These are phyloP conservation scores for Sinocyclocheilus anshuiensis DNA, from an alignment of 2,113 vertebrate species.

Conservation along the genomic window DNA sequence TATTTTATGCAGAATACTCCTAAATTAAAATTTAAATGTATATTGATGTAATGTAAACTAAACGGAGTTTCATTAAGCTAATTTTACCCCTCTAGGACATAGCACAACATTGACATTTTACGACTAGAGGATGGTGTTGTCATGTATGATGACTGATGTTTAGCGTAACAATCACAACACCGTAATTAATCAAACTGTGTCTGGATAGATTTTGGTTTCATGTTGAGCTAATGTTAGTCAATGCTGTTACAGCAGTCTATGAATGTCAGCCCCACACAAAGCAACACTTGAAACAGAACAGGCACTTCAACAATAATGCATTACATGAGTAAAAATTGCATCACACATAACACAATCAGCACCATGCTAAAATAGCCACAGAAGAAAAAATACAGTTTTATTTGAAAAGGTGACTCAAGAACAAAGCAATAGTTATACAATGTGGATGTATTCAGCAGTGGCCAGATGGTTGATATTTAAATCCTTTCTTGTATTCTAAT, in stretches of 20 bases:
- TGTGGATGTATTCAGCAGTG: background rate
- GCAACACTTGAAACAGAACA: constrained; percentile 34
- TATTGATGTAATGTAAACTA: background rate
- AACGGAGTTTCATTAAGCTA: background rate
- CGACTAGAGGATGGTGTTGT: background rate
- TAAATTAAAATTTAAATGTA: background rate
- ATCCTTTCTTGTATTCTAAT: background rate
- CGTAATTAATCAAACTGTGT: background rate
- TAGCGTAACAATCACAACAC: constrained; percentile 22
- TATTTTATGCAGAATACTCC: background rate
- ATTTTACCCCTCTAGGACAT: background rate
- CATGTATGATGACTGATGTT: background rate
- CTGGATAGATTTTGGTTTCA: constrained; percentile 28
- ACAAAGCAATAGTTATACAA: background rate
- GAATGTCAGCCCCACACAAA: constrained; percentile 10
- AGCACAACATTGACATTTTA: background rate
- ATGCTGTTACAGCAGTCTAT: constrained; percentile 50
- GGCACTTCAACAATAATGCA: constrained; percentile 28
- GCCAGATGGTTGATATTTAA: background rate
- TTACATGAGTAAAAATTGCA: constrained; percentile 20
- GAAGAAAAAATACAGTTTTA: background rate
- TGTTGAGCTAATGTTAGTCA: constrained; percentile 44
- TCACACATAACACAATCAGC: constrained; percentile 20
- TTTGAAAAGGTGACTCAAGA: background rate
- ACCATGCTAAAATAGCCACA: background rate